A percentile compares a stretch with the other conserved stretches of the same genome.
Conservation (phyloP, 2,113 vertebrate species). For the Sinocyclocheilus anshuiensis region DNA sequence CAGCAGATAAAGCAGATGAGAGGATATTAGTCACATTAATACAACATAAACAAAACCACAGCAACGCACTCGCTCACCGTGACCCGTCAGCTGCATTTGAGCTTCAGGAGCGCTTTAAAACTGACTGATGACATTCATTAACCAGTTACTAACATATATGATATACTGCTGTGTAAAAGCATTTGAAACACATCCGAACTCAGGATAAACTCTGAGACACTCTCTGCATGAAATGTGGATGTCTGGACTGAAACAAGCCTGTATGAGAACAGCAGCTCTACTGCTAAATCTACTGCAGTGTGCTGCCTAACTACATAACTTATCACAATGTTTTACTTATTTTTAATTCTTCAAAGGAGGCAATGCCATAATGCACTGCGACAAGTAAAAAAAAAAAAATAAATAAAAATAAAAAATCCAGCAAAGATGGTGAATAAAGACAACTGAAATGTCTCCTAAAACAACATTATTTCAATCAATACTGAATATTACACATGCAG, state of each 20-base stretch:
- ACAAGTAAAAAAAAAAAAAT: neutral
- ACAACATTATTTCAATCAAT: neutral
- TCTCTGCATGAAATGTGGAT: neutral
- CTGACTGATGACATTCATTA: neutral
- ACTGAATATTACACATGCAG: neutral
- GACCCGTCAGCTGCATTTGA: too few species aligned
- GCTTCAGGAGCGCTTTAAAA: neutral
- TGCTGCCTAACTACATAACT: neutral
- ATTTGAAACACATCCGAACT: neutral
- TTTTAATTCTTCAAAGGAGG: neutral
- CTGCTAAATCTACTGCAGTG: neutral
- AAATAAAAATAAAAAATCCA: neutral
- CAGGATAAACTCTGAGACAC: neutral
- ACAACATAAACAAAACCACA: neutral
- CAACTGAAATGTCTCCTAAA: neutral
- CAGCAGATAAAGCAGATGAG: neutral
- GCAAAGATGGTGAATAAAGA: neutral
- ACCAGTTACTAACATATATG: neutral
- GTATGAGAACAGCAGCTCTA: neutral
- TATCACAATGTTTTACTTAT: neutral
- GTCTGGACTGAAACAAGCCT: neutral
- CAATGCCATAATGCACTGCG: neutral
- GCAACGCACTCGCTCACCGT: neutral
- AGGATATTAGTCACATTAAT: conserved; percentile 12
- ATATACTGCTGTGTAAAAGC: neutral